phyloP scores from a whole-genome alignment of 2,888 invertebrate species.

The Synanthedon andrenaeformis region DNA sequence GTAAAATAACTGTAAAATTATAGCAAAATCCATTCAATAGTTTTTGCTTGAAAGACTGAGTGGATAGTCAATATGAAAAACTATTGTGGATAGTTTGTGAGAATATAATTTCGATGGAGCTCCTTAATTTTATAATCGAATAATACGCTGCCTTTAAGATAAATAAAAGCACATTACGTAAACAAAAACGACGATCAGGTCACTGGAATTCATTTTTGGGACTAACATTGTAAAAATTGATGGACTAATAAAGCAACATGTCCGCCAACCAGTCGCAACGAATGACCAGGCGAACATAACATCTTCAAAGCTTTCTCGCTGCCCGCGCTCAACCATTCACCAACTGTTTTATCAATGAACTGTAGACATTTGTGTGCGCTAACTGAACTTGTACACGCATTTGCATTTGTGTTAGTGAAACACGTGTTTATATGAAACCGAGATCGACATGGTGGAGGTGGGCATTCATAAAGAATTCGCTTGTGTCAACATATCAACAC shows the following conservation, averaged over 20 bases:
- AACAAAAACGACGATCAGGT: no score
- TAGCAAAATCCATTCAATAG: constrained; percentile 16
- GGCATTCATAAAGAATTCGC: constrained; percentile 68
- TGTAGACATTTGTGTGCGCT: constrained; percentile 29
- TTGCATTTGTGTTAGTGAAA: constrained; percentile 13
- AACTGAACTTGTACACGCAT: neutral
- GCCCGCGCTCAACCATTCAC: constrained; percentile 40
- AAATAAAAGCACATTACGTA: no score
- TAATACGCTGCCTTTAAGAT: no score
- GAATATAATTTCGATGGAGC: no score
- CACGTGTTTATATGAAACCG: constrained; percentile 60
- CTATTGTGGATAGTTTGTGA: no score
- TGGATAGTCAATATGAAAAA: no score
- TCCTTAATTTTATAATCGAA: no score
- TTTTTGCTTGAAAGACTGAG: no score
- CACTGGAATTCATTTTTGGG: no score
- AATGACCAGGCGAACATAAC: constrained; percentile 53
- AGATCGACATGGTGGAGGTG: constrained; percentile 26
- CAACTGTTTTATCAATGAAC: constrained; percentile 43
- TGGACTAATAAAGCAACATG: constrained; percentile 47
- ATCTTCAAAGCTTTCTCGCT: constrained; percentile 40
- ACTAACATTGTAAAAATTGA: constrained; percentile 5
- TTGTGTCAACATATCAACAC: constrained; percentile 58
- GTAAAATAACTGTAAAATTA: constrained; percentile 37
- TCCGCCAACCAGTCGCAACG: constrained; percentile 47